These are phyloP conservation scores for Hemistola chrysoprasaria DNA, from an alignment of 2,888 invertebrate genomes.

Conservation along the genomic window DNA sequence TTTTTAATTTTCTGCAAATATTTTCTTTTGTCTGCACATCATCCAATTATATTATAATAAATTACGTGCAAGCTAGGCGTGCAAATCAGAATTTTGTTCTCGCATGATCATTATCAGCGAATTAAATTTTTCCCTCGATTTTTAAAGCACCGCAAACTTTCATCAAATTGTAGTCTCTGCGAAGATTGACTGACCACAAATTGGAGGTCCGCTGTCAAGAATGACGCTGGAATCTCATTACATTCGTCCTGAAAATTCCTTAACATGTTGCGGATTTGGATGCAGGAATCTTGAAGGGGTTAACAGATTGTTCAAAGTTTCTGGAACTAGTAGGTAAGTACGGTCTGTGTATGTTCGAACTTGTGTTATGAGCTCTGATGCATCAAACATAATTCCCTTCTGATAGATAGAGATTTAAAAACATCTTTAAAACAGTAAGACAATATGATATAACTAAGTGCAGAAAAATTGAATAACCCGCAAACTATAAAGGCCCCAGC, in stretches of 20 bases:
- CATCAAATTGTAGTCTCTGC: slow-evolving; percentile 72
- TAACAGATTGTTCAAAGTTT: slow-evolving; percentile 50
- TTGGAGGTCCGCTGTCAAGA: slow-evolving; percentile 76
- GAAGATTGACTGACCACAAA: slow-evolving; percentile 79
- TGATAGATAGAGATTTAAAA: too few relatives aligned
- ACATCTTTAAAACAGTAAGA: too few relatives aligned
- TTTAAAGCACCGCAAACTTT: slow-evolving; percentile 34
- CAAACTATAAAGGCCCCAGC: slow-evolving; percentile 55
- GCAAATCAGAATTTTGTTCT: too few relatives aligned
- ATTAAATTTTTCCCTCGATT: too few relatives aligned
- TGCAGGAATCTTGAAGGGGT: slow-evolving; percentile 54
- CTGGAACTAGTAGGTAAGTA: slow-evolving; percentile 14
- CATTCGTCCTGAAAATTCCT: slow-evolving; percentile 56
- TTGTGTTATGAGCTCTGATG: slow-evolving; percentile 13
- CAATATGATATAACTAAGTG: slow-evolving; percentile 36
- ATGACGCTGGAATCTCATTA: slow-evolving; percentile 75
- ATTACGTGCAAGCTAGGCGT: too few relatives aligned
- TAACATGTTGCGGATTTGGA: slow-evolving; percentile 58
- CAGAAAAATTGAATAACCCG: slow-evolving; percentile 52
- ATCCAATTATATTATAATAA: too few relatives aligned
- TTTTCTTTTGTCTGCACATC: too few relatives aligned
- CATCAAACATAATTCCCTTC: slow-evolving; percentile 1
- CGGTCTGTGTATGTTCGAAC: slow-evolving; percentile 9
- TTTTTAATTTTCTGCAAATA: too few relatives aligned
- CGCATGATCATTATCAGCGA: too few relatives aligned